These are phyloP conservation scores for Anomalospiza imberbis DNA, from an alignment of 2,797 vertebrate species.

Conservation along the genomic window DNA sequence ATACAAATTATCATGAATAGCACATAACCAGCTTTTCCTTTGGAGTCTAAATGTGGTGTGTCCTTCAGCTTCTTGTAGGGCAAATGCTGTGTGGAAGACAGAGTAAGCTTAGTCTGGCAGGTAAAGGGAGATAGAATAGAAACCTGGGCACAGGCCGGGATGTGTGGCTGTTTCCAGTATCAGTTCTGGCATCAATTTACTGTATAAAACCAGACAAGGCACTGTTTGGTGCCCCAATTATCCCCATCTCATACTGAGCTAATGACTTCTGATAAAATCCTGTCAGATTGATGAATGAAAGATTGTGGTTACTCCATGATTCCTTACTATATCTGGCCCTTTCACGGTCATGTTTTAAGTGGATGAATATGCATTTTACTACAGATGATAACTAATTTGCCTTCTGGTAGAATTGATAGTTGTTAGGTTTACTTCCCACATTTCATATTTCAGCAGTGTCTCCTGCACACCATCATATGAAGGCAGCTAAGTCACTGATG, in stretches of 20 bases:
- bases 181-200: neutral
- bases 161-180: neutral
- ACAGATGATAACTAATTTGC: neutral
- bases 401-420: neutral
- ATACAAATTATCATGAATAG: constrained; percentile 8
- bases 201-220: neutral
- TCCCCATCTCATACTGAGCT: neutral
- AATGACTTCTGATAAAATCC: neutral
- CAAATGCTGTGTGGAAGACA: neutral
- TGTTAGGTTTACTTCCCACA: neutral
- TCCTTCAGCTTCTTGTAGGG: neutral
- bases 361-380: neutral
- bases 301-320: neutral
- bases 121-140: neutral
- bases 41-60: neutral
- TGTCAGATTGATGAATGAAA: neutral
- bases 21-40: constrained; percentile 7
- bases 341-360: neutral
- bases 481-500: neutral
- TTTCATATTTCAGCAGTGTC: neutral
- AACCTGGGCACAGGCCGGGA: neutral
- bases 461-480: neutral
- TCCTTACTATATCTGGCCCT: neutral
- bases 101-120: neutral
- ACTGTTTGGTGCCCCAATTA: neutral